Evolutionary conservation across 2,113 vertebrate genomes (phyloP), one percentile per base, ranked within the genome.

Genomic region (Holacanthus passer): DNA sequence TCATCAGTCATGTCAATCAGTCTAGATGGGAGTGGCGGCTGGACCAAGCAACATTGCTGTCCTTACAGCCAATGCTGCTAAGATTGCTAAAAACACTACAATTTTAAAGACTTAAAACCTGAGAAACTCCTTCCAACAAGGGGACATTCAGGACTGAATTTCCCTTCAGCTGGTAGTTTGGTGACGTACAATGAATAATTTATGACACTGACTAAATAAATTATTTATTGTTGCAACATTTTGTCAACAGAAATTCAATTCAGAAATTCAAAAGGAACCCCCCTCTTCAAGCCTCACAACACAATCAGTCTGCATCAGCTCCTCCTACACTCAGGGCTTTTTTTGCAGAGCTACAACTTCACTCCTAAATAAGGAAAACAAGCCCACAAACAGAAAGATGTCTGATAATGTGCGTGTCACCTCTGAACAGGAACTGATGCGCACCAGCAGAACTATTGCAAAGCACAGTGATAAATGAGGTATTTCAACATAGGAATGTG

Each of bases 281-380:
- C 71, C 17, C 53, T 77, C 8, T n/a, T 67, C 39, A n/a, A 14
- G 11, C 27, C 68, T 70, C 20, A 5, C 16, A 12, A 35, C n/a
- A 47, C 16, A 1, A 48, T 27, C 52, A 9, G 70, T 48, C 50
- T 75, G 66, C 48, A 0, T 29, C 65, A 58, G 73, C 78, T 59
- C 83, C 91, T 65, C 85, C 83, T 69, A 16, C 79, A 6, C 29
- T 39, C 43, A 17, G 2, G 2, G 4, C 0, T 6, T 63, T 63
- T 58, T 81, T 27, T 45, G 52, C 60, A 58, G 60, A 47, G 35
- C 48, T 53, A 73, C 67, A 56, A 83, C 76, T 70, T 75, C 63
- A 68, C 65, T 41, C 67, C 88, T 90, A 81, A 87, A 88, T 88
- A 87, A 87, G 87, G 82, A 66, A 76, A 82, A 77, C 19, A 45